Evolutionary conservation across 35 echinoderm and acorn worm species (phyloP).

Genomic region (Chiridota heheva): DNA sequence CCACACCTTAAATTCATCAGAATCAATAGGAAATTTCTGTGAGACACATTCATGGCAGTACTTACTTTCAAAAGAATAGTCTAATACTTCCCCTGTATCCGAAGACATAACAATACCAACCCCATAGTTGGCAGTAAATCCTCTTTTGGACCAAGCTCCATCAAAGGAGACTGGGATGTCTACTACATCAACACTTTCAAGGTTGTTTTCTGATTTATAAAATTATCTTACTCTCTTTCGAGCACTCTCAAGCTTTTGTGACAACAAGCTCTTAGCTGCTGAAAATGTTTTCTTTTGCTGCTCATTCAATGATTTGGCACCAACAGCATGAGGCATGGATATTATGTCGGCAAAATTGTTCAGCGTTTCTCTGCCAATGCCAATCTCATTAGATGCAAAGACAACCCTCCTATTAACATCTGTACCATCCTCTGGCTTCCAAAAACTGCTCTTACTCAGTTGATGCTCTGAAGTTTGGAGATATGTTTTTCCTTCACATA

Average conservation of each 20-base stretch:
- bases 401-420: neutral
- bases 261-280: neutral
- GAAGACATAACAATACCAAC: constrained; percentile 47
- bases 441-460: neutral
- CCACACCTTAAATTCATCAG: constrained; percentile 41
- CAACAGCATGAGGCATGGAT: neutral
- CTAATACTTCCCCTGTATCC: constrained; percentile 54
- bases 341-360: neutral
- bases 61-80: constrained; percentile 21
- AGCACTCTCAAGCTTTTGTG: neutral
- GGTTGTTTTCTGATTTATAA: neutral
- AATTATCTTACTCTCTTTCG: neutral
- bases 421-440: neutral
- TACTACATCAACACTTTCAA: neutral
- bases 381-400: neutral
- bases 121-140: constrained; percentile 51
- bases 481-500: constrained; percentile 2
- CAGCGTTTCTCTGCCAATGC: neutral
- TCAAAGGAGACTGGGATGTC: constrained; percentile 46
- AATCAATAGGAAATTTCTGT: constrained; percentile 6
- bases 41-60: neutral
- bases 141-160: constrained; percentile 42
- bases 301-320: neutral
- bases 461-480: neutral
- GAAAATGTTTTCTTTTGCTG: neutral